Evolutionary conservation across 92 coral and sea anemone species (phyloP).

Genomic region (Ricordea florida): DNA sequence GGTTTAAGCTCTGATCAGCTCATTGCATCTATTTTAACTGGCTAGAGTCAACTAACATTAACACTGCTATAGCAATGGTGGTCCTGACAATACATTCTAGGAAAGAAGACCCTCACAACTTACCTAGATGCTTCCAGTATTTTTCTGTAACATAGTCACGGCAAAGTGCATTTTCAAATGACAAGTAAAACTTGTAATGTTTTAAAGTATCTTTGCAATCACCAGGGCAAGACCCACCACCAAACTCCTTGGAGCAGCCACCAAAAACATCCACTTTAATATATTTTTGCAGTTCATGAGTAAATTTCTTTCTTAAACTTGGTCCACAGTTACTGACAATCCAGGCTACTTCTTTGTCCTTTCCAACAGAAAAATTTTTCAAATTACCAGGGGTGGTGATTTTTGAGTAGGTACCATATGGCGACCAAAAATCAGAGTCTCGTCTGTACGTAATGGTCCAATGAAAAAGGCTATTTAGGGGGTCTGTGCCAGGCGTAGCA

Average conservation of each 20-base stretch:
- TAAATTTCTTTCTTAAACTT: constrained; percentile 52
- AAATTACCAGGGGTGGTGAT: neutral
- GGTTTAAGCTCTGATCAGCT: no score
- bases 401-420: constrained; percentile 54
- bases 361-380: constrained; percentile 54
- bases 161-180: constrained; percentile 82
- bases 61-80: no score
- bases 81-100: no score
- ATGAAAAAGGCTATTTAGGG: constrained; percentile 65
- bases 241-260: constrained; percentile 51
- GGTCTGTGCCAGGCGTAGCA: constrained; percentile 34
- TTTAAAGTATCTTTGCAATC: constrained; percentile 27
- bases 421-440: constrained; percentile 81
- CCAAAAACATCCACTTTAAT: constrained; percentile 75
- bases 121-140: constrained; percentile 64
- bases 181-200: constrained; percentile 75
- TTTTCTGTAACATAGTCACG: constrained; percentile 87
- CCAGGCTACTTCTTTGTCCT: constrained; percentile 81
- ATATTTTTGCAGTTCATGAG: constrained; percentile 37
- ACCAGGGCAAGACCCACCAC: constrained; percentile 41
- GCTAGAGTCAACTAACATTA: no score
- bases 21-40: no score
- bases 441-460: constrained; percentile 88
- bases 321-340: constrained; percentile 80
- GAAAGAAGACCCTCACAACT: no score